Percentiles rank a stretch among this genome's conserved stretches.
phyloP scores from a whole-genome alignment of 2,113 vertebrate genomes.

The Pitta sordida region DNA sequence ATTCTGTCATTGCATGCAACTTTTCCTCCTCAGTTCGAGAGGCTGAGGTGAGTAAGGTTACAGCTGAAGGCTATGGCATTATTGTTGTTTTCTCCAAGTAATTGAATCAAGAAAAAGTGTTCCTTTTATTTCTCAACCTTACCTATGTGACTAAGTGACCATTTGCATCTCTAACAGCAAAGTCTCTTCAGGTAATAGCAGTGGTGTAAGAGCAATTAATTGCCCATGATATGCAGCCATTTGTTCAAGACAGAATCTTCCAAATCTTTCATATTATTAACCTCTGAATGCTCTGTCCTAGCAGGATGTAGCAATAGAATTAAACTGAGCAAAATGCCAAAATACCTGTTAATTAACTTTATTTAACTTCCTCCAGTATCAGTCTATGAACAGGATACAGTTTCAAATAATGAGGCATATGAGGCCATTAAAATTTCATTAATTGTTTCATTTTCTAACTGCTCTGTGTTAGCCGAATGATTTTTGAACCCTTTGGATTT shows the following conservation, averaged over 20 bases:
- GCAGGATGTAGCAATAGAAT: slow-evolving; percentile 6
- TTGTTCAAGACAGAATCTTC: not conserved
- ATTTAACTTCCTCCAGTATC: not conserved
- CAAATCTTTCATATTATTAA: not conserved
- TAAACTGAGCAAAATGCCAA: slow-evolving; percentile 2
- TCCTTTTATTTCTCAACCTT: not conserved
- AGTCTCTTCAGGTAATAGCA: not conserved
- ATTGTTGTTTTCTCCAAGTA: not conserved
- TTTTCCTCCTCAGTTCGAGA: not conserved
- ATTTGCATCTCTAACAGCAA: not conserved
- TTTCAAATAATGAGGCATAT: not conserved
- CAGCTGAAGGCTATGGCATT: not conserved
- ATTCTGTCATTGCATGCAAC: not conserved
- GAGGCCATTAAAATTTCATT: not conserved
- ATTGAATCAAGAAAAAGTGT: not conserved
- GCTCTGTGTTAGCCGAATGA: not conserved
- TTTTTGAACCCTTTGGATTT: not conserved
- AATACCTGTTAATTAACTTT: slow-evolving; percentile 25
- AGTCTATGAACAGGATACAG: not conserved
- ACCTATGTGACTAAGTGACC: not conserved
- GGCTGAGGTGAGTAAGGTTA: not conserved
- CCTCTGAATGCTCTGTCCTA: not conserved
- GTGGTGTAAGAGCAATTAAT: not conserved
- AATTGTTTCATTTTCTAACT: not conserved
- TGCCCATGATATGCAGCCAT: not conserved